phyloP scores from a whole-genome alignment of 2,113 vertebrate genomes.

The Chlorodrepanis virens region DNA sequence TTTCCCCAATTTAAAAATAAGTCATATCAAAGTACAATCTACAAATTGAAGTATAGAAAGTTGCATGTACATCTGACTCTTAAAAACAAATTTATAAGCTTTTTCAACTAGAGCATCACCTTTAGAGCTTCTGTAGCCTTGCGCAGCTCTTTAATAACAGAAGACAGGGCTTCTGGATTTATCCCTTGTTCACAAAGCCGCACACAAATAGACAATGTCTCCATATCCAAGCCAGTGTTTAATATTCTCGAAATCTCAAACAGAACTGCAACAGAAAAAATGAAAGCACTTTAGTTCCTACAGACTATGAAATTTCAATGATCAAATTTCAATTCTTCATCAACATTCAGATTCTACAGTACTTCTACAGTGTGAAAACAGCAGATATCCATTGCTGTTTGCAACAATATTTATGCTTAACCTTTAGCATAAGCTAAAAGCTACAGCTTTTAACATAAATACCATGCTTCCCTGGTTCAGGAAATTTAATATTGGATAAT shows the following conservation, averaged over 20 bases:
- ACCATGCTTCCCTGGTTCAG: background rate
- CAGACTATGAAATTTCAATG: background rate
- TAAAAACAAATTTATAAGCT: background rate
- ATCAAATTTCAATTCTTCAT: background rate
- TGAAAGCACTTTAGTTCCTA: background rate
- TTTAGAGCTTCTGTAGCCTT: constrained; percentile 92
- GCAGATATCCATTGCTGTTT: background rate
- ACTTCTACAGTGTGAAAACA: background rate
- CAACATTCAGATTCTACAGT: background rate
- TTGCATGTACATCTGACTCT: background rate
- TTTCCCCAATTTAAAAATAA: background rate
- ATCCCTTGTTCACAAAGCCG: constrained; percentile 97
- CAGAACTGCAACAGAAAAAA: constrained; percentile 77
- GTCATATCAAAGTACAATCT: background rate
- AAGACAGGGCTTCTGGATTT: constrained; percentile 94
- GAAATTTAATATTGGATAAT: background rate
- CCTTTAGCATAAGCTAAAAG: background rate
- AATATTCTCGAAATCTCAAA: constrained; percentile 95
- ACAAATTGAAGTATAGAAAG: background rate
- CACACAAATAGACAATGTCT: constrained; percentile 95
- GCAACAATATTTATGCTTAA: background rate
- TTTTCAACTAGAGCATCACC: constrained; percentile 69
- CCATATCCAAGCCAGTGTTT: constrained; percentile 97
- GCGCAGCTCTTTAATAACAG: constrained; percentile 94
- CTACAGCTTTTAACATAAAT: background rate